phyloP scores from a whole-genome alignment of 2,888 invertebrate species.

The Phengaris arion region DNA sequence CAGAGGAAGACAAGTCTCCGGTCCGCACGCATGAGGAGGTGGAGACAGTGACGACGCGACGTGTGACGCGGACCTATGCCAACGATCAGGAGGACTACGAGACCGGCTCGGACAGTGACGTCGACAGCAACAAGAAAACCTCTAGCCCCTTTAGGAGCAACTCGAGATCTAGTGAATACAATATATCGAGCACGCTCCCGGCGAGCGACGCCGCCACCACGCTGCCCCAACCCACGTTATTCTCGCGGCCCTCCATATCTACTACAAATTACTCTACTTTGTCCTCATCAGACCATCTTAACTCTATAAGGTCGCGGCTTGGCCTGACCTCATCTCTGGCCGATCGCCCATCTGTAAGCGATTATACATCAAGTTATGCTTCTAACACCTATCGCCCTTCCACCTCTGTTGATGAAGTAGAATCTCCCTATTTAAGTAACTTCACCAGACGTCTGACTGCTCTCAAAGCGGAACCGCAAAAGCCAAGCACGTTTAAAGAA shows the following conservation, averaged over 20 bases:
- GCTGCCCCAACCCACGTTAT: constrained; percentile 61
- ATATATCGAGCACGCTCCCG: constrained; percentile 64
- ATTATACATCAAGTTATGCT: constrained; percentile 55
- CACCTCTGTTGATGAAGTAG: constrained; percentile 72
- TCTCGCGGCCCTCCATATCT: constrained; percentile 65
- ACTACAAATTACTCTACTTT: constrained; percentile 57
- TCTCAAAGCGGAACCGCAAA: constrained; percentile 63
- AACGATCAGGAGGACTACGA: constrained; percentile 81
- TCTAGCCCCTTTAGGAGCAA: constrained; percentile 59
- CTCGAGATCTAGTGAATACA: constrained; percentile 65
- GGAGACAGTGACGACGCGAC: constrained; percentile 75
- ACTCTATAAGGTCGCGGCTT: constrained; percentile 79
- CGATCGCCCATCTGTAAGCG: constrained; percentile 59
- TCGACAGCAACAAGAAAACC: constrained; percentile 74
- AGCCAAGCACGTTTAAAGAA: constrained; percentile 53
- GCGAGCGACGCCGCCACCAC: constrained; percentile 54
- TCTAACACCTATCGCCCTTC: constrained; percentile 61
- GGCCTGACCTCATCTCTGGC: constrained; percentile 70
- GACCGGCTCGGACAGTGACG: constrained; percentile 85
- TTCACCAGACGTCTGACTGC: constrained; percentile 82
- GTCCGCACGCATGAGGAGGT: constrained; percentile 71
- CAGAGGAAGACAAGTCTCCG: constrained; percentile 65
- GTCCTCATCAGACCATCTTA: constrained; percentile 75
- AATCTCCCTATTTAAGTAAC: constrained; percentile 85
- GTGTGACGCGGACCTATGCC: constrained; percentile 71